A percentile compares a stretch with the other conserved stretches of the same genome.
These are phyloP conservation scores for Galeopterus variegatus DNA, from an alignment of 2,113 vertebrate species.

Conservation along the genomic window DNA sequence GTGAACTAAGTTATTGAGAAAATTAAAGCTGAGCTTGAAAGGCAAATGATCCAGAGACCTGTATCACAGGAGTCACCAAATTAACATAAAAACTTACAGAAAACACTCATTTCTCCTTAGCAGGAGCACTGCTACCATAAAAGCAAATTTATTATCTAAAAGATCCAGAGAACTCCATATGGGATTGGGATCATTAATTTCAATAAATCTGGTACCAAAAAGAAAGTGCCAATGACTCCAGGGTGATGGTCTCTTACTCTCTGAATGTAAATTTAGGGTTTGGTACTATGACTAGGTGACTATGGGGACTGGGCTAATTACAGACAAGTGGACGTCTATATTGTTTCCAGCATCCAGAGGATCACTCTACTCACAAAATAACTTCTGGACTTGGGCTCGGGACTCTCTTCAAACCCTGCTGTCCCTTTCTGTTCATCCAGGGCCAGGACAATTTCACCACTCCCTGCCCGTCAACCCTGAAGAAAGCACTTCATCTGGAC, in stretches of 20 bases:
- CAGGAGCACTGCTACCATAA: not conserved
- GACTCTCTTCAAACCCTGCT: not conserved
- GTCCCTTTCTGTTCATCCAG: not conserved
- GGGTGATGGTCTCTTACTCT: not conserved
- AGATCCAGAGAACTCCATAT: not conserved
- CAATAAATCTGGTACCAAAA: slow-evolving; percentile 15
- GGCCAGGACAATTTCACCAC: not conserved
- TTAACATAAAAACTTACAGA: not conserved
- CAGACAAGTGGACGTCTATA: too few relatives aligned
- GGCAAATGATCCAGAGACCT: not conserved
- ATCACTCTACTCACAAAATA: not conserved
- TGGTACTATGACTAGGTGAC: not conserved
- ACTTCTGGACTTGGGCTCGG: not conserved
- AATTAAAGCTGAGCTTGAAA: not conserved
- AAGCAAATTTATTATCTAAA: not conserved
- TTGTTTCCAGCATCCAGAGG: not conserved
- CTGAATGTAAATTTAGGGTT: not conserved
- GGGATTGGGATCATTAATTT: not conserved
- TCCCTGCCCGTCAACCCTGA: not conserved
- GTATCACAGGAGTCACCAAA: not conserved
- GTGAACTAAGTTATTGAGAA: not conserved
- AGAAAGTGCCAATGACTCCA: not conserved
- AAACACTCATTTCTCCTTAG: not conserved
- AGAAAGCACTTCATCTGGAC: not conserved
- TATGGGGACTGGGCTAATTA: not conserved